phyloP scores from a whole-genome alignment of 2,113 vertebrate species.

The Zosterops hypoxanthus region DNA sequence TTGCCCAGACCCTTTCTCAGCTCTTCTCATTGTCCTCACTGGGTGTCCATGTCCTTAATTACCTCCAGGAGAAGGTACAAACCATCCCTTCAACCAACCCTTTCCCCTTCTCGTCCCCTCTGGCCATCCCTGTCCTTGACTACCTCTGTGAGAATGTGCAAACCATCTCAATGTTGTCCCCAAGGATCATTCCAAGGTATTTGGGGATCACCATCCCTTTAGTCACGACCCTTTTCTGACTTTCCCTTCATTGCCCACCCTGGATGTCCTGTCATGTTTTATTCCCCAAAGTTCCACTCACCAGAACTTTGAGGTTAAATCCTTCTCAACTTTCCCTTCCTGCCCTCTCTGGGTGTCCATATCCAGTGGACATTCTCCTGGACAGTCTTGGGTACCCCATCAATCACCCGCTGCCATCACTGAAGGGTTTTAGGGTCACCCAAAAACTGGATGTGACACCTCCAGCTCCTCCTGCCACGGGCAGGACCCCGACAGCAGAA shows the following conservation, averaged over 20 bases:
- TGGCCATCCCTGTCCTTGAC: neutral
- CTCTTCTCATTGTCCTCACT: too few species aligned
- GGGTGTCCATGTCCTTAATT: neutral
- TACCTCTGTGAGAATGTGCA: neutral
- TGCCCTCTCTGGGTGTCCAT: neutral
- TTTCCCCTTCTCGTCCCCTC: neutral
- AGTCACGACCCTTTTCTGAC: fast-evolving
- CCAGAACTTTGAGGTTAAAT: neutral
- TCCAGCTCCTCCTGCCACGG: neutral
- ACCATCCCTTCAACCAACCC: too few species aligned
- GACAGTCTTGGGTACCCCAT: too few species aligned
- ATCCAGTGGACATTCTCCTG: neutral
- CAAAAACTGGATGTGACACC: neutral
- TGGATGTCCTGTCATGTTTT: fast-evolving
- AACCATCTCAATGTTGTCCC: neutral
- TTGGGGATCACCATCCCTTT: fast-evolving
- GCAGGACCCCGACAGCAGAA: too few species aligned
- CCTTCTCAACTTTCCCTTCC: neutral
- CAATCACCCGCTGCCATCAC: too few species aligned
- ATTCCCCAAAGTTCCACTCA: neutral
- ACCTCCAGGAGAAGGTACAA: neutral
- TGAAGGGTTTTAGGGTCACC: neutral
- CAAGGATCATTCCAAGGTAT: neutral
- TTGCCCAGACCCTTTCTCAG: neutral
- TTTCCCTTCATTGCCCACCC: neutral